Percentiles rank a stretch among this genome's conserved stretches.
Conservation (phyloP, 2,113 vertebrate species). For the Epinephelus cyanopodus region DNA sequence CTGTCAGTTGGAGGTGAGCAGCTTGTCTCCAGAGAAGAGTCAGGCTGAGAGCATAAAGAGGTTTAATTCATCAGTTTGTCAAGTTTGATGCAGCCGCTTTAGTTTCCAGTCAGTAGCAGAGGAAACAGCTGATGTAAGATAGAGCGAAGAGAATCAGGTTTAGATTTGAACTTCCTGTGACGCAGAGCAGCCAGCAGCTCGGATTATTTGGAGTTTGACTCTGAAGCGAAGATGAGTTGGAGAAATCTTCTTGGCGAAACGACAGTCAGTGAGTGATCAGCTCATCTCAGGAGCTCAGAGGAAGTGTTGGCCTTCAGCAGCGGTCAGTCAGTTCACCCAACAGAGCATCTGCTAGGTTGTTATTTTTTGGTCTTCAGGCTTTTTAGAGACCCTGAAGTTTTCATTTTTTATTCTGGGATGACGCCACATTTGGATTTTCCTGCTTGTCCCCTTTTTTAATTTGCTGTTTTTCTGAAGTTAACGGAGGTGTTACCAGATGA, state of each 20-base stretch:
- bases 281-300: background rate
- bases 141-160: background rate
- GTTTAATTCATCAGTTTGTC: background rate
- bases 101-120: background rate
- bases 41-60: background rate
- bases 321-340: background rate
- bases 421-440: background rate
- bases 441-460: background rate
- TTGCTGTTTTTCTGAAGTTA: background rate
- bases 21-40: background rate
- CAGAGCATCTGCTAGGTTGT: background rate
- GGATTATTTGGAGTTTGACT: background rate
- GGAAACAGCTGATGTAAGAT: background rate
- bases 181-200: background rate
- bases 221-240: too few relatives aligned
- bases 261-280: background rate
- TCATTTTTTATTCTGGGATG: background rate
- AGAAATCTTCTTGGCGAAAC: background rate
- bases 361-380: background rate
- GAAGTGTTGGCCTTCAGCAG: background rate
- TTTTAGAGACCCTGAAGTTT: background rate
- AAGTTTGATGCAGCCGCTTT: background rate
- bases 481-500: background rate
- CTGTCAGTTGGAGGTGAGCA: constrained; percentile 33
- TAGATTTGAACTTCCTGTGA: background rate